Percentiles rank a stretch among this genome's conserved stretches.
Conservation (phyloP, 2,888 invertebrate genomes). For the Auanema sp. region DNA sequence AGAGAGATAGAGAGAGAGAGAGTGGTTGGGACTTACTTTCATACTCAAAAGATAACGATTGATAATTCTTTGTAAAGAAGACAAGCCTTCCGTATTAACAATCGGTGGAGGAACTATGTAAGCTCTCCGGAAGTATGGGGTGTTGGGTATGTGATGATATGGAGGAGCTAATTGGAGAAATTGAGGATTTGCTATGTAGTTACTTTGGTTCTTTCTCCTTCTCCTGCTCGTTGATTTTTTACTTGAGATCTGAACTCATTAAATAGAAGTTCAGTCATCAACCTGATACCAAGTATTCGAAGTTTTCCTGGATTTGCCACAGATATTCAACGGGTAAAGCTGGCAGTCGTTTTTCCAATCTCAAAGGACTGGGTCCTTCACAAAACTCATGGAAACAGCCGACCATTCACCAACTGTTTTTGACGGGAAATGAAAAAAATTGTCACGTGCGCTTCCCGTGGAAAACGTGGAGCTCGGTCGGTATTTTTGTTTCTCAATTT, state of each 20-base stretch:
- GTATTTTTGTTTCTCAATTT: too few species aligned
- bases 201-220: too few species aligned
- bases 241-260: too few species aligned
- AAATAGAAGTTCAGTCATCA: background rate
- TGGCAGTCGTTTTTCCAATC: slow-evolving; percentile 7
- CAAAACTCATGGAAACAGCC: background rate
- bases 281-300: background rate
- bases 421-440: too few species aligned
- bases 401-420: too few species aligned
- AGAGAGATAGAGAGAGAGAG: too few species aligned
- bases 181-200: too few species aligned
- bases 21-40: slow-evolving; percentile 6
- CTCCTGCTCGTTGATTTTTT: too few species aligned
- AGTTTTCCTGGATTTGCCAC: slow-evolving; percentile 11
- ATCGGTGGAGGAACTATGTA: slow-evolving; percentile 31
- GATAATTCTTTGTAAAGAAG: slow-evolving; percentile 25
- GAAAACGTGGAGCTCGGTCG: too few species aligned
- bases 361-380: slow-evolving; percentile 18
- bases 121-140: slow-evolving; percentile 38
- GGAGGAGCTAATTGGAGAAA: slow-evolving; percentile 27
- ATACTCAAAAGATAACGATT: slow-evolving; percentile 34
- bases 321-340: slow-evolving; percentile 1
- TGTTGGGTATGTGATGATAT: slow-evolving; percentile 38
- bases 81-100: slow-evolving; percentile 1
- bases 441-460: too few species aligned